These are phyloP conservation scores for Pseudanteris insignis DNA, from an alignment of 2,888 invertebrate species.

Conservation along the genomic window DNA sequence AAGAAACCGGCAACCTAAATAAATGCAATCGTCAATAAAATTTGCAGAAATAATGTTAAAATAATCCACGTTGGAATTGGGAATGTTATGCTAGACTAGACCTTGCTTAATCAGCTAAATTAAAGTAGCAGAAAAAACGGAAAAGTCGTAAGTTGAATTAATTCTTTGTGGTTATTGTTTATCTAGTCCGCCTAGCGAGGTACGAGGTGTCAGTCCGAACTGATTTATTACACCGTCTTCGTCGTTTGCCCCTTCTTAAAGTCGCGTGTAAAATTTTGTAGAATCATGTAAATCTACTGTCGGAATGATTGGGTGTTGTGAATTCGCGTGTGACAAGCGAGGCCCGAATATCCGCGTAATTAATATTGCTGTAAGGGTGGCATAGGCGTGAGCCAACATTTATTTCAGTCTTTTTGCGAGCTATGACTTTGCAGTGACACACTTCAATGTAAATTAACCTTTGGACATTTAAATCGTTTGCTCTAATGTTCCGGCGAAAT, in stretches of 20 bases:
- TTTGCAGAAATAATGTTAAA: slow-evolving; percentile 33
- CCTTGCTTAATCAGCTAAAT: slow-evolving; percentile 25
- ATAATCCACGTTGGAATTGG: slow-evolving; percentile 16
- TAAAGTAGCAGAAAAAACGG: slow-evolving; percentile 14
- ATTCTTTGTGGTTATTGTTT: slow-evolving; percentile 31
- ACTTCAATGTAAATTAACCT: slow-evolving; percentile 13
- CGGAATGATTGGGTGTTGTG: slow-evolving; percentile 8
- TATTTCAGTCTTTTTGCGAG: slow-evolving; percentile 49
- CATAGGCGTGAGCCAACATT: slow-evolving; percentile 45
- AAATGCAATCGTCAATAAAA: no score
- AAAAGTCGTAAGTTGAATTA: slow-evolving; percentile 14
- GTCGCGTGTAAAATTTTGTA: slow-evolving; percentile 43
- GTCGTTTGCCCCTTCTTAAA: slow-evolving; percentile 11
- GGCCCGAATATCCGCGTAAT: slow-evolving; percentile 54
- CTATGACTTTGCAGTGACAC: slow-evolving; percentile 15
- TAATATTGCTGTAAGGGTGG: slow-evolving; percentile 55
- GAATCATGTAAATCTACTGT: slow-evolving; percentile 21
- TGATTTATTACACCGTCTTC: slow-evolving; percentile 38
- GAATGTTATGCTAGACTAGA: slow-evolving; percentile 25
- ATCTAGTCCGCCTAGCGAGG: slow-evolving; percentile 18
- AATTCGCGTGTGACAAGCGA: slow-evolving; percentile 23
- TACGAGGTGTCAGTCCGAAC: slow-evolving; percentile 13
- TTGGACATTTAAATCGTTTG: slow-evolving; percentile 8
- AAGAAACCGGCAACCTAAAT: no score
- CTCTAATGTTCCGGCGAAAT: slow-evolving; percentile 8